phyloP scores from a whole-genome alignment of 2,888 invertebrate species.

The Xestoiulus laeticollis region DNA sequence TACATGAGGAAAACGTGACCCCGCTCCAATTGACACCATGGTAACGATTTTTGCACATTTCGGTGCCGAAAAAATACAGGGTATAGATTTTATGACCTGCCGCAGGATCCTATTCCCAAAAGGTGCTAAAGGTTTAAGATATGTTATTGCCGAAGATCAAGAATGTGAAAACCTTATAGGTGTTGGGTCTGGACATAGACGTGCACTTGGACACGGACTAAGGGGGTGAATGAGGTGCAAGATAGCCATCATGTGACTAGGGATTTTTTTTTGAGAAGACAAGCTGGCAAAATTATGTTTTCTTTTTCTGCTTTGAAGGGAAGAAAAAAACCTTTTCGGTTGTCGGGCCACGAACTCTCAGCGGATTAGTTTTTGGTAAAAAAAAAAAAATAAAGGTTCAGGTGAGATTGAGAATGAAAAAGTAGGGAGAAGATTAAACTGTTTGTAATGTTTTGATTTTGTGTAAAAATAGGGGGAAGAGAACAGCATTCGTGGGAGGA shows the following conservation, averaged over 20 bases:
- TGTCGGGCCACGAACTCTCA: constrained; percentile 34
- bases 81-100: not conserved
- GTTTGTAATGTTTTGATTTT: constrained; percentile 37
- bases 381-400: not conserved
- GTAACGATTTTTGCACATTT: constrained; percentile 34
- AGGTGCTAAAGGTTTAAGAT: constrained; percentile 21
- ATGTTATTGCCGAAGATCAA: not conserved
- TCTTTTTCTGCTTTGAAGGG: not conserved
- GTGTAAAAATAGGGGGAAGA: constrained; percentile 29
- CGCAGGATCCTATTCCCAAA: not conserved
- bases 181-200: not conserved
- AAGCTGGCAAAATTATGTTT: constrained; percentile 28
- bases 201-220: not conserved
- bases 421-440: constrained; percentile 37
- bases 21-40: constrained; percentile 25
- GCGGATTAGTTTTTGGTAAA: constrained; percentile 6
- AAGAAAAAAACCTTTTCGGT: not conserved
- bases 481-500: constrained; percentile 28
- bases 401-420: constrained; percentile 29
- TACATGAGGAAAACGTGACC: not conserved
- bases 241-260: constrained; percentile 3
- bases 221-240: constrained; percentile 3
- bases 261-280: constrained; percentile 17
- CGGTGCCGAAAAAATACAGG: not conserved
- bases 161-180: not conserved